Conservation (phyloP, 2,113 vertebrate genomes). For the Globicephala melas region DNA sequence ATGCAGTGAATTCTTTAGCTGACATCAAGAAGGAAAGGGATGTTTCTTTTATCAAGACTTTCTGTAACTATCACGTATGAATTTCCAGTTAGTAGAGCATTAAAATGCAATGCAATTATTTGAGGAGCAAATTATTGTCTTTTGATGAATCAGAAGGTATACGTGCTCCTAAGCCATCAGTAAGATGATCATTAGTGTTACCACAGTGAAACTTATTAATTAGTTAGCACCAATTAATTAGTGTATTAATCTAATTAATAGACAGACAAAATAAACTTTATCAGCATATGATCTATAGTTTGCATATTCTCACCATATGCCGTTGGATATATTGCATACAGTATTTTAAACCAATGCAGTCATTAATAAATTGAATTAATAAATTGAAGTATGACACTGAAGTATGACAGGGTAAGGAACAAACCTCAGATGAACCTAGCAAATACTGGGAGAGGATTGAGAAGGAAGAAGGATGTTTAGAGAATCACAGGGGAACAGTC, state of each 20-base stretch:
- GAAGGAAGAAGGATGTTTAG: not conserved
- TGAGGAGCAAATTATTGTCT: not conserved
- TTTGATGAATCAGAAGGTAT: slow-evolving; percentile 33
- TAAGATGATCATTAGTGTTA: not conserved
- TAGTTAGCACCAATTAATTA: slow-evolving; percentile 45
- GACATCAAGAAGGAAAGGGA: not conserved
- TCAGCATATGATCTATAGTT: not conserved
- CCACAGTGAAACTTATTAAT: not conserved
- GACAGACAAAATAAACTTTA: slow-evolving; percentile 2
- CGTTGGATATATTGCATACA: not conserved
- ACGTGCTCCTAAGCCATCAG: not conserved
- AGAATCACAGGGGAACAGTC: not conserved
- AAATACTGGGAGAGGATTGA: not conserved
- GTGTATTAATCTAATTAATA: slow-evolving; percentile 21
- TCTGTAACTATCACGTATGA: not conserved
- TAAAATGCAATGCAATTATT: slow-evolving; percentile 26
- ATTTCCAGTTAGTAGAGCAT: not conserved
- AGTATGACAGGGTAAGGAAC: not conserved
- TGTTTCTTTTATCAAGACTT: not conserved
- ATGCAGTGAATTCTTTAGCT: not conserved
- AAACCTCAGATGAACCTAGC: not conserved
- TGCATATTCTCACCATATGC: not conserved
- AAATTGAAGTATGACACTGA: too few species aligned
- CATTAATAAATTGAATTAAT: not conserved
- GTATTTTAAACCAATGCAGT: not conserved